Conservation (phyloP, 2,797 vertebrate genomes). For the Lycodopsis pacificus region DNA sequence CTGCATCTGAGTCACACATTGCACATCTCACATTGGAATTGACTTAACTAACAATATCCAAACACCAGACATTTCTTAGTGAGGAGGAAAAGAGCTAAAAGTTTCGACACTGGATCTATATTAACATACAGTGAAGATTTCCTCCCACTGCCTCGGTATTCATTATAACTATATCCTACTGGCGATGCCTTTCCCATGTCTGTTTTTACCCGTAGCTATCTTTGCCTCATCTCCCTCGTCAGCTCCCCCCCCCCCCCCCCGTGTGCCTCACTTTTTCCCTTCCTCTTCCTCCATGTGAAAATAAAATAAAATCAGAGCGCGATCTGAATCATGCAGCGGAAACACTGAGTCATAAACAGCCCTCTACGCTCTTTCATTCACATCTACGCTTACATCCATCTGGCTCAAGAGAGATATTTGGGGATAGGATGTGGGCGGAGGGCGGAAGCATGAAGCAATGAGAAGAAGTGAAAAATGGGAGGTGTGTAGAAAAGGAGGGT, state of each 20-base stretch:
- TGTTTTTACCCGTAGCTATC: conserved; percentile 40
- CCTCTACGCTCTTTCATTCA: conserved; percentile 54
- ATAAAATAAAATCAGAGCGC: conserved; percentile 33
- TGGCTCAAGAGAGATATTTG: conserved; percentile 66
- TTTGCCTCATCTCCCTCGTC: conserved; percentile 54
- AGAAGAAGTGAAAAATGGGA: conserved; percentile 36
- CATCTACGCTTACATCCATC: conserved; percentile 57
- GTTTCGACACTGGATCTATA: conserved; percentile 30
- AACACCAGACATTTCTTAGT: conserved; percentile 11
- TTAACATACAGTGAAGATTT: conserved; percentile 31
- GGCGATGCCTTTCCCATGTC: conserved; percentile 23
- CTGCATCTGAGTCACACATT: conserved; percentile 12
- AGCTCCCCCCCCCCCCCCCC: conserved; percentile 6
- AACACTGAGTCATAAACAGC: conserved; percentile 64
- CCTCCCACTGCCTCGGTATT: conserved; percentile 34
- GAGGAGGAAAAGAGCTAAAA: background rate
- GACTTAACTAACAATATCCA: conserved; percentile 32
- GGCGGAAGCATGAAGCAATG: conserved; percentile 47
- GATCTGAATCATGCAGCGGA: conserved; percentile 42
- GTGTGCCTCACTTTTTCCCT: conserved; percentile 25
- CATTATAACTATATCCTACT: conserved; percentile 30
- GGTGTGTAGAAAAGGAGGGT: conserved; percentile 33
- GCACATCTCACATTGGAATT: conserved; percentile 18
- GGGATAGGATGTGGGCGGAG: conserved; percentile 54
- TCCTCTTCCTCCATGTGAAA: conserved; percentile 24